Conservation (phyloP, 1,140 invertebrate genomes). For the Brachionus koreanus region DNA sequence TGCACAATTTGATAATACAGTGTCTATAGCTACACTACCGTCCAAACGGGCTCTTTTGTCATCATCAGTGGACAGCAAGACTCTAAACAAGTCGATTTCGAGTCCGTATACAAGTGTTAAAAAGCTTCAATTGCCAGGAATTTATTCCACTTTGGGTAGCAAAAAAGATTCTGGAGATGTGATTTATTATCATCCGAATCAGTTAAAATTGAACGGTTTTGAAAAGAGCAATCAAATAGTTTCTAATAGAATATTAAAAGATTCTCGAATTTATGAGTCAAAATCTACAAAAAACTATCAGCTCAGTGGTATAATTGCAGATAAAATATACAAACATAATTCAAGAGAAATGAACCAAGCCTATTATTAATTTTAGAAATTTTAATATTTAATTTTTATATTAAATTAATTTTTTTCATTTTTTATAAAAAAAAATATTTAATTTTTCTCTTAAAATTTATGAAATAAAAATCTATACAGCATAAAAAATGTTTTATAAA, state of each 20-base stretch:
- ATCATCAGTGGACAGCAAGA: not conserved
- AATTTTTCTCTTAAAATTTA: too few relatives aligned
- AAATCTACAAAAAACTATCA: conserved; percentile 18
- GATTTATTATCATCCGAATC: conserved; percentile 23
- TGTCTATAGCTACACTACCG: not conserved
- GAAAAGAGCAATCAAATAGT: not conserved
- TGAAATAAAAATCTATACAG: not conserved
- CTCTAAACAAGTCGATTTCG: not conserved
- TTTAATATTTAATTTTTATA: not conserved
- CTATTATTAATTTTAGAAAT: not conserved
- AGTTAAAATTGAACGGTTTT: not conserved
- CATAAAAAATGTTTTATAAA: too few relatives aligned
- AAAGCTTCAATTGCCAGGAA: not conserved
- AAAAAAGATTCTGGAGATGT: conserved; percentile 1
- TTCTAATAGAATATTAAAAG: not conserved
- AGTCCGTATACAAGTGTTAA: not conserved
- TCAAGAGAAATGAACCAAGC: conserved; percentile 36
- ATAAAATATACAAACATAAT: conserved; percentile 20
- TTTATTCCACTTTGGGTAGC: not conserved
- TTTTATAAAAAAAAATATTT: too few relatives aligned
- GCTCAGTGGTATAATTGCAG: not conserved
- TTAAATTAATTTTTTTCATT: conserved; percentile 30
- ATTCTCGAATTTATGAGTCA: not conserved
- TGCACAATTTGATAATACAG: not conserved
- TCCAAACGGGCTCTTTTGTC: not conserved